Conservation (phyloP, 2,888 invertebrate genomes). For the Lepas anatifera region DNA sequence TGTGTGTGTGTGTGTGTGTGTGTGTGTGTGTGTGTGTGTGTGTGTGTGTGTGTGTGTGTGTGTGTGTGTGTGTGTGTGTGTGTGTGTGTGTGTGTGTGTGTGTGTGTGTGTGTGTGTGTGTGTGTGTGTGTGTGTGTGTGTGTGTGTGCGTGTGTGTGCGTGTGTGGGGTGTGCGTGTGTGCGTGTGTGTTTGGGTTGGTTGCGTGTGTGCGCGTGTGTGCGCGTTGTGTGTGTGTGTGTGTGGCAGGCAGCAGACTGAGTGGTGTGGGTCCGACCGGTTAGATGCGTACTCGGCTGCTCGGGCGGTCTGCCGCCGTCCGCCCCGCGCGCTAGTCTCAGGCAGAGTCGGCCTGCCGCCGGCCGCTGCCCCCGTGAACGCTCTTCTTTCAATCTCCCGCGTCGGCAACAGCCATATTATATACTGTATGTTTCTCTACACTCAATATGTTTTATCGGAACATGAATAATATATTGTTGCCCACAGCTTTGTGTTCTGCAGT, state of each 20-base stretch:
- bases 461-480: conserved; percentile 8
- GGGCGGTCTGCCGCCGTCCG: too few relatives aligned
- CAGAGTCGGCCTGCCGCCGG: background rate
- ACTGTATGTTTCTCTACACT: conserved; percentile 10
- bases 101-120: background rate
- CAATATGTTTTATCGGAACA: background rate
- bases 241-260: background rate
- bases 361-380: background rate
- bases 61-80: background rate
- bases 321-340: too few relatives aligned
- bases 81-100: background rate
- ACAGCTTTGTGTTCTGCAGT: too few relatives aligned
- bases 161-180: background rate
- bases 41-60: background rate
- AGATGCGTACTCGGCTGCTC: too few relatives aligned
- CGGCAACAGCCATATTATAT: background rate
- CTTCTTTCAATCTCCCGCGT: background rate
- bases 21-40: background rate
- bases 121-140: background rate
- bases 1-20: background rate
- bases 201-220: background rate
- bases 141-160: background rate
- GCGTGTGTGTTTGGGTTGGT: background rate
- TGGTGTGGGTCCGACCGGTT: too few relatives aligned
- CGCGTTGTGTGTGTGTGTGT: too few relatives aligned